A percentile compares a stretch with the other conserved stretches of the same genome.
phyloP scores from a whole-genome alignment of 2,113 vertebrate genomes.

The Xerus inauris region DNA sequence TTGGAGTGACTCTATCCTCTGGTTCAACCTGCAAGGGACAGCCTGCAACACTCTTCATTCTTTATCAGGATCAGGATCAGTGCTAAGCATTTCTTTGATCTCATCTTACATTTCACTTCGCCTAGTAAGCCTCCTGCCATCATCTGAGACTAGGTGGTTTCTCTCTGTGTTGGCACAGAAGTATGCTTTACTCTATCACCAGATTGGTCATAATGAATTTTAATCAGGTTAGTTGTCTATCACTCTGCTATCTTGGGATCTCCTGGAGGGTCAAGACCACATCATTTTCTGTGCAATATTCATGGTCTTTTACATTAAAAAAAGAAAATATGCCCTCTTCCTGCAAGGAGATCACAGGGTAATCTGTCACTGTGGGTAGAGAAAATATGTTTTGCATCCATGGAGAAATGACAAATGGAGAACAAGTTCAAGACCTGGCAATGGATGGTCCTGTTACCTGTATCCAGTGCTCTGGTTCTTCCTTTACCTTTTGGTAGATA shows the following conservation, averaged over 20 bases:
- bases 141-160: not conserved
- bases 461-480: not conserved
- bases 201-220: not conserved
- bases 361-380: not conserved
- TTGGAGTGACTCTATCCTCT: not conserved
- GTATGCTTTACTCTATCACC: not conserved
- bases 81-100: not conserved
- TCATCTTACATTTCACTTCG: not conserved
- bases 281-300: not conserved
- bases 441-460: not conserved
- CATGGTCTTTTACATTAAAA: not conserved
- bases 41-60: not conserved
- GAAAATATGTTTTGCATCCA: constrained; percentile 9
- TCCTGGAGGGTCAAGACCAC: not conserved
- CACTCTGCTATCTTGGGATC: not conserved
- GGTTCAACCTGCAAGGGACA: not conserved
- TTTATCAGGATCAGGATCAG: not conserved
- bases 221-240: not conserved
- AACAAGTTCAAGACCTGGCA: not conserved
- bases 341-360: not conserved
- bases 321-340: not conserved
- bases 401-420: constrained; percentile 6
- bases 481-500: not conserved
- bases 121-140: not conserved
- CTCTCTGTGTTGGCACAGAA: not conserved